Base-by-base conservation (phyloP, 2,113 vertebrate genomes). In the Labeo rohita region DNA sequence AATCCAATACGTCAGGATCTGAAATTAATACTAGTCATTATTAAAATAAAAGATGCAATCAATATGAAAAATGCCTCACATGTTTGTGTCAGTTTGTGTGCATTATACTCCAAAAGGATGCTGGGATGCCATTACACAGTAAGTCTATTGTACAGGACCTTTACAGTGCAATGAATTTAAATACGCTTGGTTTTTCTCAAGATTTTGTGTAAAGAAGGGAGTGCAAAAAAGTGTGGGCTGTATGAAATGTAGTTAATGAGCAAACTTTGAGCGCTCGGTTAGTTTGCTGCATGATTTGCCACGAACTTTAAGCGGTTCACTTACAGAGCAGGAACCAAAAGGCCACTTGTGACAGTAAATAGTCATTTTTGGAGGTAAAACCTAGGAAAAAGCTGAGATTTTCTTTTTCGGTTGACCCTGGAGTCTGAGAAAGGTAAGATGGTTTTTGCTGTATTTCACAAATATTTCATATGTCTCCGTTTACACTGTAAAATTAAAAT, bases 161-260 rank as follows among this genome's bases (percentile, higher is more conserved):
- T 65, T 68, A 82, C 61, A 82, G 61, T 52, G 21, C 43, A 68
- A 15, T 66, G 65, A 36, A 36, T 36, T 68, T 82, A 50, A 47
- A 82, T 39, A 36, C 50, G 80, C 5, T 82, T 12, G 39, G 36
- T 47, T 63, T 63, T 65, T 8, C 80, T 28, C n/a, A 28, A 6
- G 74, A 7, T 66, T 77, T 52, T 52, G 18, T 36, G 5, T 36
- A 36, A 21, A 84, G 52, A 56, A 79, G 85, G 68, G 72, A 91
- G 77, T 88, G 80, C 73, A 15, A 13, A 23, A 23, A 50, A 66
- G 34, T 75, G 70, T 16, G 70, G 50, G 21, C 21, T 39, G 4
- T 45, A 45, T 4, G 3, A 70, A 49, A 43, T 10, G 6, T 83
- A 74, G 94, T 94, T 94, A 93, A 94, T 93, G 88, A 91, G 83